These are phyloP conservation scores for Andrena cerasifolii DNA, from an alignment of 1,140 invertebrate species.

Conservation along the genomic window DNA sequence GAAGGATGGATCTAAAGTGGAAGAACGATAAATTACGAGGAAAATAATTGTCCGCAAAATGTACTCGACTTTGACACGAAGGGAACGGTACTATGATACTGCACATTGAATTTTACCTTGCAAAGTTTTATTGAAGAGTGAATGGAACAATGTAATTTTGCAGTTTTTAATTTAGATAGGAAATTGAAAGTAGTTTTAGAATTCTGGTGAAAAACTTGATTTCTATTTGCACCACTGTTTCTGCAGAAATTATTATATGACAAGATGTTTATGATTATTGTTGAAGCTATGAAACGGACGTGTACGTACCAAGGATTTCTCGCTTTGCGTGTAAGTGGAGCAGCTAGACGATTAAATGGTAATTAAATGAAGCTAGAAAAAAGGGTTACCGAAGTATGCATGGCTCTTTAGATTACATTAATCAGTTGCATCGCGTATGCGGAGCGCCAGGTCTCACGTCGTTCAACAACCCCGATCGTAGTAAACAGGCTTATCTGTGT, in stretches of 20 bases:
- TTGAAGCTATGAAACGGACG: background rate
- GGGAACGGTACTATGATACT: background rate
- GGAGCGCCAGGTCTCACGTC: slow-evolving; percentile 78
- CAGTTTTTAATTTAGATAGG: too few relatives aligned
- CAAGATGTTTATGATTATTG: background rate
- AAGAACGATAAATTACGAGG: background rate
- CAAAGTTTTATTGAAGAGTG: too few relatives aligned
- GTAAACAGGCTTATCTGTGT: slow-evolving; percentile 57
- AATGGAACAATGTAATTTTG: too few relatives aligned
- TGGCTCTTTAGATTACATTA: slow-evolving; percentile 11
- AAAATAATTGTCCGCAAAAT: background rate
- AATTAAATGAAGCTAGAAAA: slow-evolving; percentile 14
- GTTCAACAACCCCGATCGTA: slow-evolving; percentile 76
- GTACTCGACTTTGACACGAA: background rate
- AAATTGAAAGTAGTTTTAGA: background rate
- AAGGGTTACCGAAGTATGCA: slow-evolving; percentile 10
- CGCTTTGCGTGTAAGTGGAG: slow-evolving; percentile 14
- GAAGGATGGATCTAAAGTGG: background rate
- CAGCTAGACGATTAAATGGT: slow-evolving; percentile 27
- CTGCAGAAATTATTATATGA: too few relatives aligned
- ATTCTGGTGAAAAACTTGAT: background rate
- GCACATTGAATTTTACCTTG: too few relatives aligned
- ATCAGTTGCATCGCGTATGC: slow-evolving; percentile 40
- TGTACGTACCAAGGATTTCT: background rate
- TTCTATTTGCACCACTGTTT: background rate